Evolutionary conservation across 1,140 invertebrate species (phyloP).

Genomic region (Drosophila tropicalis): DNA sequence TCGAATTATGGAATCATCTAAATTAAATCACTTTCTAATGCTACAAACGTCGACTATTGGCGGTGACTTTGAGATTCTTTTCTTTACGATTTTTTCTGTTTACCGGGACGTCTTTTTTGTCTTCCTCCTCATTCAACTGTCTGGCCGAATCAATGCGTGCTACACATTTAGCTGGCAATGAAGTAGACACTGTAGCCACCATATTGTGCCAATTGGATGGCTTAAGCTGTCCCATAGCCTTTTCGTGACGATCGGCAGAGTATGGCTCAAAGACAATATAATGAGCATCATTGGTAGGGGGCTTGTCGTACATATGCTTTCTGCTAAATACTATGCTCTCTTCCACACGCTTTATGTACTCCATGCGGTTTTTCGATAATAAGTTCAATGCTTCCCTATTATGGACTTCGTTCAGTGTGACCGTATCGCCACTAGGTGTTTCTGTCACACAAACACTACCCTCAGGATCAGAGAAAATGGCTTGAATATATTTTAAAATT

Average conservation of each 20-base stretch:
- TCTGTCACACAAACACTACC: slow-evolving; percentile 35
- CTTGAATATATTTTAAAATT: slow-evolving; percentile 92
- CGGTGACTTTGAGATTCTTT: not conserved
- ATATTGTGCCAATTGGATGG: slow-evolving; percentile 34
- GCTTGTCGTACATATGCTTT: slow-evolving; percentile 89
- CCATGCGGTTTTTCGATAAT: slow-evolving; percentile 87
- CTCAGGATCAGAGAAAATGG: slow-evolving; percentile 86
- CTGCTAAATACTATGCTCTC: slow-evolving; percentile 88
- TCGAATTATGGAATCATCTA: too few relatives aligned
- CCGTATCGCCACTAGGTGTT: slow-evolving; percentile 49
- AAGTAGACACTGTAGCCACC: not conserved
- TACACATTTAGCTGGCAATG: slow-evolving; percentile 36
- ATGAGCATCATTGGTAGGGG: slow-evolving; percentile 91
- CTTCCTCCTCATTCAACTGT: slow-evolving; percentile 32
- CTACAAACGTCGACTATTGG: not conserved
- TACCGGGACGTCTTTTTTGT: not conserved
- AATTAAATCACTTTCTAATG: not conserved
- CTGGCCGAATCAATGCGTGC: slow-evolving; percentile 44
- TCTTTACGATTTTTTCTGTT: too few relatives aligned
- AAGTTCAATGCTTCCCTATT: slow-evolving; percentile 91
- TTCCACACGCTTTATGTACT: slow-evolving; percentile 87
- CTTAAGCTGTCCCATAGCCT: slow-evolving; percentile 80
- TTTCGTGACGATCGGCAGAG: slow-evolving; percentile 88
- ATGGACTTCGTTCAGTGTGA: slow-evolving; percentile 85
- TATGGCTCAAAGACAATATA: slow-evolving; percentile 92